These are phyloP conservation scores for Phylloscopus collybita DNA, from an alignment of 2,797 vertebrate species.

Conservation along the genomic window DNA sequence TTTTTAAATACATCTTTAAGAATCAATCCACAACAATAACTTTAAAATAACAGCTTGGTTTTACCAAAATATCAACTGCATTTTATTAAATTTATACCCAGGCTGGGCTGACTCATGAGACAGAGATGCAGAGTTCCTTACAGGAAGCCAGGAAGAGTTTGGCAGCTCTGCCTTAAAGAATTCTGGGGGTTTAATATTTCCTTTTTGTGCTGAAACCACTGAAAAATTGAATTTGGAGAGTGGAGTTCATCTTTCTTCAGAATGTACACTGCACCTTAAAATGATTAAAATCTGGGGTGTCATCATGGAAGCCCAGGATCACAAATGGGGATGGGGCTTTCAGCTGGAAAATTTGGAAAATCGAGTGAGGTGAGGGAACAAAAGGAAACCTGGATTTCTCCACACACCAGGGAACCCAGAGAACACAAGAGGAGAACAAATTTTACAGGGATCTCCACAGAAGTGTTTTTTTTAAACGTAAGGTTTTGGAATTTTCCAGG, in stretches of 20 bases:
- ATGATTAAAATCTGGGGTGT: not conserved
- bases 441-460: not conserved
- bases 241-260: not conserved
- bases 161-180: not conserved
- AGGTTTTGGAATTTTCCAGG: not conserved
- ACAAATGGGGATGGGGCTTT: not conserved
- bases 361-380: not conserved
- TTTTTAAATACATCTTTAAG: not conserved
- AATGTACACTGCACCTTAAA: not conserved
- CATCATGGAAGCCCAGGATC: not conserved
- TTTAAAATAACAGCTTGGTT: not conserved
- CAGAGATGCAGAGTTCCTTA: not conserved
- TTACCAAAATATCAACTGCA: not conserved
- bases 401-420: not conserved
- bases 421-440: not conserved
- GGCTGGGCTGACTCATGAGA: not conserved
- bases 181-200: not conserved
- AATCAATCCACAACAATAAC: not conserved
- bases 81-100: not conserved
- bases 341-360: slow-evolving; percentile 20
- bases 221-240: not conserved
- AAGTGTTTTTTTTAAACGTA: not conserved
- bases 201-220: not conserved
- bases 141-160: not conserved
- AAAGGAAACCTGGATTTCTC: not conserved